These are phyloP conservation scores for Lasioglossum marginatum DNA, from an alignment of 2,888 invertebrate genomes.

Conservation along the genomic window DNA sequence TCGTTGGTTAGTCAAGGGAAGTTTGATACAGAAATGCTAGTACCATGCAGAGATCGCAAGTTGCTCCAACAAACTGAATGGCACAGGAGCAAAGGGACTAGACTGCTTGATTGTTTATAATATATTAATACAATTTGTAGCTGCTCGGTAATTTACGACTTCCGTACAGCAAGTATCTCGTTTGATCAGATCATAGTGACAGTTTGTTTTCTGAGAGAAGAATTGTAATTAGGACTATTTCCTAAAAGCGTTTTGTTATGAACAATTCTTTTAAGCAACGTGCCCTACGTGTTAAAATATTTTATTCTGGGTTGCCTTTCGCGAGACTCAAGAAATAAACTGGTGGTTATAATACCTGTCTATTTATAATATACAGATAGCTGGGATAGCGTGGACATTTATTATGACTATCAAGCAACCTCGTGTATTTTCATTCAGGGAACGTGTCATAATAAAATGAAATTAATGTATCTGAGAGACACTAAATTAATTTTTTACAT, in stretches of 20 bases:
- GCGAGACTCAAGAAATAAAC: not conserved
- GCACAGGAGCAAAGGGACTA: not conserved
- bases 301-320: not conserved
- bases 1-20: not conserved
- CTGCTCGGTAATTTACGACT: not conserved
- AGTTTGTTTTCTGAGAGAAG: not conserved
- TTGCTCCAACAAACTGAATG: not conserved
- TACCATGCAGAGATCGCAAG: too few species aligned
- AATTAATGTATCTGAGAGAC: not conserved
- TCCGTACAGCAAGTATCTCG: not conserved
- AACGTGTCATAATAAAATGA: not conserved
- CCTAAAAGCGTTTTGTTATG: not conserved
- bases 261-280: not conserved
- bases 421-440: not conserved
- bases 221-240: not conserved
- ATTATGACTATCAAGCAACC: conserved; percentile 1
- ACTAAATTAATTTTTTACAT: not conserved
- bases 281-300: not conserved
- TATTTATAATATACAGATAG: not conserved
- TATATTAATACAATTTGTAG: not conserved
- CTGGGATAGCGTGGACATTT: not conserved
- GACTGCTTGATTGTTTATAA: not conserved
- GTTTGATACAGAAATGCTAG: not conserved
- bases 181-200: not conserved
- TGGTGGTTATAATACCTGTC: not conserved